Base-by-base conservation (phyloP, 2,797 vertebrate species). In the Eulemur rubriventer region DNA sequence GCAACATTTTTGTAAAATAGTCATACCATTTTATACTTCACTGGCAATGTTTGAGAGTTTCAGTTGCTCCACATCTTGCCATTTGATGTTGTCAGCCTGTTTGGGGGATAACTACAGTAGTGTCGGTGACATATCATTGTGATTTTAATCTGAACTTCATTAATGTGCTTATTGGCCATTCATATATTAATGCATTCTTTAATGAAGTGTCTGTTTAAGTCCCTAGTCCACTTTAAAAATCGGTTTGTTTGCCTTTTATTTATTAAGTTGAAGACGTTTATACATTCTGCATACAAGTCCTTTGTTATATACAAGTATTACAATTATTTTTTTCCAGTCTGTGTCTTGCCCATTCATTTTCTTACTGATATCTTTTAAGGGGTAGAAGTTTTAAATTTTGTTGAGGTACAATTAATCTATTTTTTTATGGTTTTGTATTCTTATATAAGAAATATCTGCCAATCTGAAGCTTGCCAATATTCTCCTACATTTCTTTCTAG, bases 81-180 rank as follows among this genome's bases (percentile, higher is more conserved):
- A 18, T 52, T 73, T 63, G 72, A 33, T 63, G 43, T 28, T 43
- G 57, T 14, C 17, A 2, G 18, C 67, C 38, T 43, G 4, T 35
- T 84, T 38, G n/a, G 46, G 38, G 81, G 35, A 41, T 22, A 35
- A 8, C 69, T 11, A 48, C n/a, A 22, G 38, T 78, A 72, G 35
- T 55, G 48, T 20, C 30, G 72, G 33, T 12, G 30, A 41, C 22
- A 35, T 63, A 18, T 48, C 28, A 35, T 6, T 69, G 17, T 76
- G 17, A 57, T 69, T 94, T 94, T 78, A 78, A 78, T 81, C 52
- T 91, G 43, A 94, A 63, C 41, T 89, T 92, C 55, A 52, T 28
- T 83, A n/a, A 20, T 73, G 13, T 48, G 22, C 41, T 30, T 78
- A 9, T 57, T 91, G 76, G 63, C 46, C 80, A 82, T 69, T 61